These are phyloP conservation scores for Drosophila burlai DNA, from an alignment of 1,140 invertebrate genomes.

Conservation along the genomic window DNA sequence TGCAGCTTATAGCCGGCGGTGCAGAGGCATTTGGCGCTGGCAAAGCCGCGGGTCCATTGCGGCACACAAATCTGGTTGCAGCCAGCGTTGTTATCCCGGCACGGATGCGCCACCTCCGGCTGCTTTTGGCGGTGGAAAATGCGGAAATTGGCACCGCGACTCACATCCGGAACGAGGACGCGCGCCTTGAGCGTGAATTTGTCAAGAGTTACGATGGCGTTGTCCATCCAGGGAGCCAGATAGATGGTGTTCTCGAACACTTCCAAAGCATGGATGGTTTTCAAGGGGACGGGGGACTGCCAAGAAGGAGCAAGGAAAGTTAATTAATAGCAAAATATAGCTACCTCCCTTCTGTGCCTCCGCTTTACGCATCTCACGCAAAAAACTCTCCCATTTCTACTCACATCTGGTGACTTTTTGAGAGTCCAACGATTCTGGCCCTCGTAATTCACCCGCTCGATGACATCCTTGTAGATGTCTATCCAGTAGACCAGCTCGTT, in stretches of 20 bases:
- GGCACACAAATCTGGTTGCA: slow-evolving; percentile 92
- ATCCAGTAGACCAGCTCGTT: slow-evolving; percentile 92
- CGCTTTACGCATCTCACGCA: not conserved
- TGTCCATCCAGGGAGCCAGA: slow-evolving; percentile 89
- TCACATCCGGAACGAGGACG: slow-evolving; percentile 64
- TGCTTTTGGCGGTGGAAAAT: slow-evolving; percentile 91
- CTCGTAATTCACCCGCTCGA: slow-evolving; percentile 90
- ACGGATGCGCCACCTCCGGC: slow-evolving; percentile 90
- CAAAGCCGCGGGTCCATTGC: slow-evolving; percentile 86
- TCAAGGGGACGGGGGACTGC: slow-evolving; percentile 87
- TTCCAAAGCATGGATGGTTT: slow-evolving; percentile 88
- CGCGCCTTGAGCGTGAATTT: slow-evolving; percentile 86
- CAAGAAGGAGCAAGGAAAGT: slow-evolving; percentile 41
- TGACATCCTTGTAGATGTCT: slow-evolving; percentile 91
- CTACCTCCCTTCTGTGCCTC: not conserved
- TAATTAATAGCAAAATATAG: not conserved
- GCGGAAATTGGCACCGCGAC: slow-evolving; percentile 88
- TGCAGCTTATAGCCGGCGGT: slow-evolving; percentile 88
- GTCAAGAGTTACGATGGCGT: slow-evolving; percentile 87
- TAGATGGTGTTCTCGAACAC: slow-evolving; percentile 90
- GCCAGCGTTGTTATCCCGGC: slow-evolving; percentile 89
- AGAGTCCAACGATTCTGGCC: slow-evolving; percentile 89
- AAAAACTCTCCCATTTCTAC: slow-evolving; percentile 14
- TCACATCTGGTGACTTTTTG: slow-evolving; percentile 86
- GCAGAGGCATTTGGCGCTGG: slow-evolving; percentile 89